Evolutionary conservation across 2,113 vertebrate genomes (phyloP).

Genomic region (Chrysemys picta): DNA sequence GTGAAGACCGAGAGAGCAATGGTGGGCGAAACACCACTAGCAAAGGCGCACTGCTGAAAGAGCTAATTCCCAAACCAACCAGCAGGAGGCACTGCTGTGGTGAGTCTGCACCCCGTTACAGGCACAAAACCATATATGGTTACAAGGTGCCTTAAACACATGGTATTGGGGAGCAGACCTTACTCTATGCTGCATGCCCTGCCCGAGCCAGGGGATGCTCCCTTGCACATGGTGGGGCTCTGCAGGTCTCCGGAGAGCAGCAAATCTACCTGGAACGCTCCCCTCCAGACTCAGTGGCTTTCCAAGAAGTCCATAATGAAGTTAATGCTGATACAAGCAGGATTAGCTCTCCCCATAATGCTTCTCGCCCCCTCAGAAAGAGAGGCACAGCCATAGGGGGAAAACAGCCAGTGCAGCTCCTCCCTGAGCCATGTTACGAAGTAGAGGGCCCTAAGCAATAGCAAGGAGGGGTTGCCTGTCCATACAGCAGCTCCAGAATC

Average conservation of each 20-base stretch:
- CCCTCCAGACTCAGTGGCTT: background rate
- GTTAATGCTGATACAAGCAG: background rate
- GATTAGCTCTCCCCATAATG: background rate
- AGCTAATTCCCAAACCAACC: too few species aligned
- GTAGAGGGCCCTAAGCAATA: background rate
- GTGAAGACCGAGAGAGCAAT: too few species aligned
- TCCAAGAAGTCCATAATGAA: background rate
- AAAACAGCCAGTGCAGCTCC: background rate
- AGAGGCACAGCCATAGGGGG: background rate
- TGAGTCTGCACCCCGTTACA: too few species aligned
- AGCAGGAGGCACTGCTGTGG: too few species aligned
- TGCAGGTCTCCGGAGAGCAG: background rate
- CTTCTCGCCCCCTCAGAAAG: background rate
- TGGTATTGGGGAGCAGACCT: background rate
- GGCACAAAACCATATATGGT: background rate
- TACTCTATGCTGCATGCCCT: background rate
- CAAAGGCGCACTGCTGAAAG: too few species aligned
- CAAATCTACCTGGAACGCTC: background rate
- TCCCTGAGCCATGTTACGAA: background rate
- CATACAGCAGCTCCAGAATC: background rate
- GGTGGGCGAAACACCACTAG: too few species aligned
- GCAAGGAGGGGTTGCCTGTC: background rate
- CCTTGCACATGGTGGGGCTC: background rate
- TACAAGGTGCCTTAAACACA: background rate
- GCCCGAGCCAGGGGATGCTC: background rate